Base-by-base conservation (phyloP, 1,140 invertebrate genomes). In the Diploscapter pachys region DNA sequence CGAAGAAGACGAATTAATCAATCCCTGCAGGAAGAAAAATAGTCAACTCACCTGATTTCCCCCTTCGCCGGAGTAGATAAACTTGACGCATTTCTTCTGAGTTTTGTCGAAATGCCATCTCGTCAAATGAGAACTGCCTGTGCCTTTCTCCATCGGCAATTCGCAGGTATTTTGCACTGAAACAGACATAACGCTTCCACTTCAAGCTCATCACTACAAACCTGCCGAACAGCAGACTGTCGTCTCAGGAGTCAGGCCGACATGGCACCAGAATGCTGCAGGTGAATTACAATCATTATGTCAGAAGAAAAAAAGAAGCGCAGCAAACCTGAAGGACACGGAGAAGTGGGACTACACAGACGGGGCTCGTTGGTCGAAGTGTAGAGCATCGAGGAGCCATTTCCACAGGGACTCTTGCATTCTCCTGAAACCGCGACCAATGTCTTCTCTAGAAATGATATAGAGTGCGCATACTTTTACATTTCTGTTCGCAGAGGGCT, bases 141-240 rank as follows among this genome's bases (percentile, higher is more conserved):
- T 53, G 54, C 79, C 79, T 8, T 59, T 75, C 8, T 57, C 65
- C 68, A 80, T 71, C 66, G 77, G 75, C 4, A 86, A 71, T 59
- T 80, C 72, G 64, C 83, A 85, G 8, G 84, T 73, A 53, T 81
- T 71, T 52, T 72, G 70, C 11, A 76, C 82, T 83, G 56, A 69
- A 80, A 65, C 52, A 64, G 55, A 4, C n/a, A 4, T 3, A 62
- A 48, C 8, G 72, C 9, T 78, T 31, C 31, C 31, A 31, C 31
- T 31, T 31, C 31, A 31, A 31, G 31, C 1, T 31, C 31, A 31
- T 31, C 31, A 31, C 9, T 13, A 8, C 4, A 9, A 65, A 77
- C 80, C 82, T 53, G 75, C 75, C 11, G 76, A 76, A 72, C 83
- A 86, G 71, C 84, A 85, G 49, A 86, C 84, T 61, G 81, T 86